phyloP scores from a whole-genome alignment of 2,888 invertebrate species.

The Xestia xanthographa region DNA sequence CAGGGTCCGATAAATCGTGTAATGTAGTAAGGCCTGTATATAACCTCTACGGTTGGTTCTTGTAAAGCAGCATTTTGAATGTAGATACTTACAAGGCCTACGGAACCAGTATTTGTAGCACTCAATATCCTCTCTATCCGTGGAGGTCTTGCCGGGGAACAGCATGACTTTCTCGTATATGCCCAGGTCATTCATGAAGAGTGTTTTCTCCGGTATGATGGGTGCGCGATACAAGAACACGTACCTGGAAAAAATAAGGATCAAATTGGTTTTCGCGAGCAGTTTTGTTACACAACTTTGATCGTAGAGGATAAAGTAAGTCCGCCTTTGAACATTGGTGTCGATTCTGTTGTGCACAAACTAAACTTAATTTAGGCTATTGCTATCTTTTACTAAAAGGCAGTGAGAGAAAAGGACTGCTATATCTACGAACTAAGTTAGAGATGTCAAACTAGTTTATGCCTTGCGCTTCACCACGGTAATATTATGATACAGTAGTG shows the following conservation, averaged over 20 bases:
- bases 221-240: constrained; percentile 90
- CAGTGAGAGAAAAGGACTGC: no score
- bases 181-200: constrained; percentile 84
- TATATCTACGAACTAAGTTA: no score
- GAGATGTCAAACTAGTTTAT: no score
- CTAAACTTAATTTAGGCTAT: no score
- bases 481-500: no score
- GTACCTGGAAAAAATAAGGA: constrained; percentile 84
- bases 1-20: no score
- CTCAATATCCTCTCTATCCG: constrained; percentile 87
- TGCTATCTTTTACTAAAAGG: no score
- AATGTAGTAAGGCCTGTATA: no score
- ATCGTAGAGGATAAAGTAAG: not conserved
- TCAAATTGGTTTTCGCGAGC: not conserved
- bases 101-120: constrained; percentile 91
- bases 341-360: no score
- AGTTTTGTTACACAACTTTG: not conserved
- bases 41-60: not conserved
- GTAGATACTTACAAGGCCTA: constrained; percentile 86
- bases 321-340: no score
- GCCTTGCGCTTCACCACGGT: no score
- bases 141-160: constrained; percentile 74
- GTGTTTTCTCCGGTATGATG: constrained; percentile 88
- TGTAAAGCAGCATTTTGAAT: not conserved
- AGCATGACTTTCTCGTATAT: constrained; percentile 81